phyloP scores from a whole-genome alignment of 2,797 vertebrate genomes.

The Threskiornis aethiopicus region DNA sequence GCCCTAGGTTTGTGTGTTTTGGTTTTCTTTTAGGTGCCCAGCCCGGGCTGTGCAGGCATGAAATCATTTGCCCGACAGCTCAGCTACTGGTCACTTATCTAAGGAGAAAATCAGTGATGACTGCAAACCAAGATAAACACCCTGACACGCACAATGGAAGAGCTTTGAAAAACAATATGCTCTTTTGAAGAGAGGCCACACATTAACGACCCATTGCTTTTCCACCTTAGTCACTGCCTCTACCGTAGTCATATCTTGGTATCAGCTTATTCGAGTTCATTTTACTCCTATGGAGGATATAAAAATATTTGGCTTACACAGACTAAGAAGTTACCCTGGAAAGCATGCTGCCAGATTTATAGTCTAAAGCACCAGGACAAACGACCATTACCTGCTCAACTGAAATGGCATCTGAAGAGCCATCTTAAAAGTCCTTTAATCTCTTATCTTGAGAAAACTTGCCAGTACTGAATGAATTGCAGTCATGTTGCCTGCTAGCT shows the following conservation, averaged over 20 bases:
- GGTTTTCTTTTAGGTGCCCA: conserved; percentile 14
- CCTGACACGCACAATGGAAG: background rate
- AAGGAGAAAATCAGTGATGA: conserved; percentile 46
- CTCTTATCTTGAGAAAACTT: background rate
- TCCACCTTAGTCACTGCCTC: conserved; percentile 2
- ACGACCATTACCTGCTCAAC: background rate
- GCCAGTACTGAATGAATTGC: background rate
- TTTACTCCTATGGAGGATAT: background rate
- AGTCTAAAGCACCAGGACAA: background rate
- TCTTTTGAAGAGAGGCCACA: background rate
- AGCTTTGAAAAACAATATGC: conserved; percentile 2
- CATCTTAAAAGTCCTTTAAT: background rate
- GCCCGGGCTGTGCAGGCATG: background rate
- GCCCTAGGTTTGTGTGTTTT: background rate
- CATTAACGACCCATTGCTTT: background rate
- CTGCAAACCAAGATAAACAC: conserved; percentile 51
- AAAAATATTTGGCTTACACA: background rate
- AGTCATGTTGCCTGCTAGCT: background rate
- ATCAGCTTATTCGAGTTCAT: background rate
- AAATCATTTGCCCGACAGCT: conserved; percentile 12
- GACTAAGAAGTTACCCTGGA: background rate
- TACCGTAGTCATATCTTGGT: background rate
- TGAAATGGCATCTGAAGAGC: background rate
- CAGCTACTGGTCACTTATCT: conserved; percentile 39
- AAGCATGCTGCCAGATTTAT: background rate